These are phyloP conservation scores for Oasisia sp. DNA, from an alignment of 2,888 invertebrate genomes.

Conservation along the genomic window DNA sequence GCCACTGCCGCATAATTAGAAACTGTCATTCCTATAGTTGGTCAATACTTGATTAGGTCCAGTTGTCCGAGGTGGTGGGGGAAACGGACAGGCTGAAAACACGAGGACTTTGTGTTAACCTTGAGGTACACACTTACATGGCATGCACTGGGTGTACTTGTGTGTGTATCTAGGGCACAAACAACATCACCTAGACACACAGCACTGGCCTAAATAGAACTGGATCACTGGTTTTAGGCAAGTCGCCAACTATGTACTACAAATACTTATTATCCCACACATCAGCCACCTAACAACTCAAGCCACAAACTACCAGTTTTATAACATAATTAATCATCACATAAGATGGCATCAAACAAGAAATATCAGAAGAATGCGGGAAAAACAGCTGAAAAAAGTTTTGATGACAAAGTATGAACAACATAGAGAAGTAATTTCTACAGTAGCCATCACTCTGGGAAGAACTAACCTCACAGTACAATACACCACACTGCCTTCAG, in stretches of 20 bases:
- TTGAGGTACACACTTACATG: neutral
- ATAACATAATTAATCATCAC: no score
- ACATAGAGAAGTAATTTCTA: no score
- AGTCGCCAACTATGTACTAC: neutral
- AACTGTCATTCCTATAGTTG: neutral
- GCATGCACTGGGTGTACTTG: neutral
- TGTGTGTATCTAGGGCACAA: neutral
- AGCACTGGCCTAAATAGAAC: constrained; percentile 12
- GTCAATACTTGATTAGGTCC: neutral
- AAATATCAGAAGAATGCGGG: no score
- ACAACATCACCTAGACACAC: neutral
- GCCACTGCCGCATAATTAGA: neutral
- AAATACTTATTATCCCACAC: neutral
- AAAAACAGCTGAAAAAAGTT: no score
- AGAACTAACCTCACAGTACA: no score
- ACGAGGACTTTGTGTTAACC: neutral
- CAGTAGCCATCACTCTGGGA: no score
- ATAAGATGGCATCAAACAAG: no score
- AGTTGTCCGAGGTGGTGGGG: neutral
- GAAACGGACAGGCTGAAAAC: neutral
- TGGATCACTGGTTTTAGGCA: neutral
- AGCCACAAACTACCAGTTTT: no score
- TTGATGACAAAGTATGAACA: no score
- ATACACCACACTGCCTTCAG: no score
- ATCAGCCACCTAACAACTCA: no score